A percentile compares a stretch with the other conserved stretches of the same genome.
Conservation (phyloP, 1,140 invertebrate genomes). For the Hylaeus volcanicus region DNA sequence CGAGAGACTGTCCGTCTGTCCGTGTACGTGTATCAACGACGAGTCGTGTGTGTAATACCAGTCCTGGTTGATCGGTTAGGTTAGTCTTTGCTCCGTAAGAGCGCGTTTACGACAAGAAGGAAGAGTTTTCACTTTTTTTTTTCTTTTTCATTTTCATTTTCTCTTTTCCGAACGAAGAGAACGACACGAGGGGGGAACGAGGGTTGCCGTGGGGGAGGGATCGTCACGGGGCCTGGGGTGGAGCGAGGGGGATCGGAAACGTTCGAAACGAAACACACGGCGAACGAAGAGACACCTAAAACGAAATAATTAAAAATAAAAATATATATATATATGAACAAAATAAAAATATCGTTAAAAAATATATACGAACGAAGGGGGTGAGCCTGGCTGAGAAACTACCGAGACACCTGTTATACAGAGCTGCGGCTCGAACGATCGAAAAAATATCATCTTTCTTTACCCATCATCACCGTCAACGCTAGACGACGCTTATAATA, state of each 20-base stretch:
- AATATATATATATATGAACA: conserved; percentile 27
- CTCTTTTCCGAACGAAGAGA: conserved; percentile 54
- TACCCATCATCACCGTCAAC: conserved; percentile 34
- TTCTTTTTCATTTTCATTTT: neutral
- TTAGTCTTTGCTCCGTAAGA: conserved; percentile 30
- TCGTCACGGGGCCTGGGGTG: neutral
- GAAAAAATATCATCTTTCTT: conserved; percentile 61
- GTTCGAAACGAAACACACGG: conserved; percentile 55
- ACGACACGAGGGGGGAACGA: conserved; percentile 33
- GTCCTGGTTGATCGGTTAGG: neutral
- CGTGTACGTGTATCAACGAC: conserved; percentile 3
- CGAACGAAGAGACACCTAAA: conserved; percentile 45
- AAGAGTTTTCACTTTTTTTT: conserved; percentile 42
- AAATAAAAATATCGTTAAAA: conserved; percentile 38
- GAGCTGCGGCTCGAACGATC: conserved; percentile 54
- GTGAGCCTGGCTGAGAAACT: conserved; percentile 44
- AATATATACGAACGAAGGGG: conserved; percentile 32
- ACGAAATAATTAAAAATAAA: conserved; percentile 42
- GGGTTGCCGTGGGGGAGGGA: neutral
- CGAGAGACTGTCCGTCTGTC: conserved; percentile 7
- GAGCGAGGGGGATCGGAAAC: neutral
- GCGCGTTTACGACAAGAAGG: conserved; percentile 49
- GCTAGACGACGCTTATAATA: conserved; percentile 54
- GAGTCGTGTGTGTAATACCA: neutral
- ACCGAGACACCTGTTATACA: conserved; percentile 43